Conservation (phyloP, 2,888 invertebrate species). For the Ecliptopera silaceata region DNA sequence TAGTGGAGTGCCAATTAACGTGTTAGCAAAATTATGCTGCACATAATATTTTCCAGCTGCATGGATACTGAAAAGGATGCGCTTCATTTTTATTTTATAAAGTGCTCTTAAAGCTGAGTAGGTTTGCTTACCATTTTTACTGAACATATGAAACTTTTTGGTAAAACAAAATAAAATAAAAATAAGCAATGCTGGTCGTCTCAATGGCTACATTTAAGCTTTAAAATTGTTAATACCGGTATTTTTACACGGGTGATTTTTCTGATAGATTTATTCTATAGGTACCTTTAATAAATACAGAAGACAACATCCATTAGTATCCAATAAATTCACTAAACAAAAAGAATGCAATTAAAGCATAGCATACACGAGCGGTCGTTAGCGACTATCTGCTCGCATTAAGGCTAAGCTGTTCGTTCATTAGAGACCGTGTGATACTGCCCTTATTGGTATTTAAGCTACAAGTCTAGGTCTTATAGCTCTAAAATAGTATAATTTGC, state of each 20-base stretch:
- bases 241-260: too few species aligned
- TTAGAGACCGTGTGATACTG: constrained; percentile 29
- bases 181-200: too few species aligned
- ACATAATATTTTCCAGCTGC: constrained; percentile 2
- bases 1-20: constrained; percentile 40
- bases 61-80: constrained; percentile 7
- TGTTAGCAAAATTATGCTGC: constrained; percentile 6
- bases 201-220: too few species aligned
- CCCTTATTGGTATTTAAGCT: constrained; percentile 6
- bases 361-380: constrained; percentile 34
- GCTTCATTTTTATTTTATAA: neutral
- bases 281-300: too few species aligned
- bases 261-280: too few species aligned
- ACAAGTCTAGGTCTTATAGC: neutral
- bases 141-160: neutral
- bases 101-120: neutral
- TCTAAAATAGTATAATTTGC: too few species aligned
- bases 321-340: constrained; percentile 2
- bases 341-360: constrained; percentile 9
- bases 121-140: neutral
- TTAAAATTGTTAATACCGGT: too few species aligned
- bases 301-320: neutral
- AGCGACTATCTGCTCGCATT: constrained; percentile 41
- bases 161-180: too few species aligned
- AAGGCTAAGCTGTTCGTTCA: constrained; percentile 43